A percentile compares a stretch with the other conserved stretches of the same genome.
Conservation (phyloP, 2,113 vertebrate species). For the Micronisus gabar region DNA sequence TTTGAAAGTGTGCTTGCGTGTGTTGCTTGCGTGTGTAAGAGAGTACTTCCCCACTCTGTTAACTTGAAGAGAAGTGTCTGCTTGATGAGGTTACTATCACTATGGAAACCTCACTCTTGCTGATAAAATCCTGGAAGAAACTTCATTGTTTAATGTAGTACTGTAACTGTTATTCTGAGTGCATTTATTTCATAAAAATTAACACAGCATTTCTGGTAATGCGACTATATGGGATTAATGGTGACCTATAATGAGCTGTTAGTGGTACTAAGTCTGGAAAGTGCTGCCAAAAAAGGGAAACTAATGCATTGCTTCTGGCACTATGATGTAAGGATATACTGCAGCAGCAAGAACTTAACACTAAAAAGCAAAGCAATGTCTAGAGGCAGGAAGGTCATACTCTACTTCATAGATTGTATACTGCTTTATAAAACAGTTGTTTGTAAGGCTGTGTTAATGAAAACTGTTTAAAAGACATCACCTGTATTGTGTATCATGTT, state of each 20-base stretch:
- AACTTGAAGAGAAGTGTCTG: neutral
- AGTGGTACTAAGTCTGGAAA: neutral
- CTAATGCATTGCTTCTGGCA: neutral
- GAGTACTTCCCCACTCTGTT: neutral
- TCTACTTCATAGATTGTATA: neutral
- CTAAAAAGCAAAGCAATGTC: neutral
- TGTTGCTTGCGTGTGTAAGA: neutral
- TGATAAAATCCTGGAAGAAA: neutral
- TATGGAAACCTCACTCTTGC: neutral
- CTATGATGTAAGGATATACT: neutral
- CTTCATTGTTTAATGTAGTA: neutral
- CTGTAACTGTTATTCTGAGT: neutral
- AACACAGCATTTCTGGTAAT: neutral
- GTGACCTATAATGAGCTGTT: neutral
- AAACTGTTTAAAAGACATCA: neutral
- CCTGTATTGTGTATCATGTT: neutral
- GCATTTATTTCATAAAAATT: neutral
- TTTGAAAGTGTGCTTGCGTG: neutral
- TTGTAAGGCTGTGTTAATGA: neutral
- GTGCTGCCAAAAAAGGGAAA: neutral
- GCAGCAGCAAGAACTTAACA: neutral
- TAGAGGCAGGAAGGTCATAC: neutral
- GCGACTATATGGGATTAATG: neutral
- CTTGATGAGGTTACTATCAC: neutral
- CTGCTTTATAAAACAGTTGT: neutral